Evolutionary conservation across 2,888 invertebrate genomes (phyloP), one percentile per base, ranked within the genome.

Genomic region (Brachyptera risi): DNA sequence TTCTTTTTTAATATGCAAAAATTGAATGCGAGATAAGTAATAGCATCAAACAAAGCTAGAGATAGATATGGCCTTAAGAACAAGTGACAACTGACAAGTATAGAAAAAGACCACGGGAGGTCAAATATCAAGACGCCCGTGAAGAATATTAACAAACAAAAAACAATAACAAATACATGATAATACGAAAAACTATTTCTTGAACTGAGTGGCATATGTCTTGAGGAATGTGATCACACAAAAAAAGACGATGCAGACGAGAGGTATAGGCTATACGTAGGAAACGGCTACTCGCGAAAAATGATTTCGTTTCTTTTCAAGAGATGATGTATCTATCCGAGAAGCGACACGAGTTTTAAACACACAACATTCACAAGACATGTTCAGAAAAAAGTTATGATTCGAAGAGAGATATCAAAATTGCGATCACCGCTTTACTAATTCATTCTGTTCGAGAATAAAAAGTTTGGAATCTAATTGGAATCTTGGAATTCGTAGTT

Each of bases 101-200:
- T 37, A 54, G 54, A 35, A 37, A 51, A 24, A 35, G 37, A 37
- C 37, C 54, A 23, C 35, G 54, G 54, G 54, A 23, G 35, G 11
- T 23, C 54, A n/a, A 37, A 35, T 31, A 23, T 37, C 37, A 2
- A 23, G 54, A 54, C 54, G 31, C 54, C n/a, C 54, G 23, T 21
- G 3, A 37, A 35, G 54, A 54, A 54, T 54, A 54, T 54, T 54
- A 54, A 54, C 54, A 54, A 54, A 54, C 54, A 54, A 35, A 54
- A 54, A 35, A 54, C 19, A 54, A 31, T 19, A 9, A 35, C 35
- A 54, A 54, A 54, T 54, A 54, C 35, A 54, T 54, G 37, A 35
- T 54, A 54, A 54, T 35, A 54, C 35, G 21, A 54, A 17, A 21
- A 54, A 31, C 11, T 5, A 31, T 31, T 11, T 31, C 11, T 31